Percentiles rank a stretch among this genome's conserved stretches.
These are phyloP conservation scores for Dendronephthya gigantea DNA, from an alignment of 64 coral and sea anemone species.

Conservation along the genomic window DNA sequence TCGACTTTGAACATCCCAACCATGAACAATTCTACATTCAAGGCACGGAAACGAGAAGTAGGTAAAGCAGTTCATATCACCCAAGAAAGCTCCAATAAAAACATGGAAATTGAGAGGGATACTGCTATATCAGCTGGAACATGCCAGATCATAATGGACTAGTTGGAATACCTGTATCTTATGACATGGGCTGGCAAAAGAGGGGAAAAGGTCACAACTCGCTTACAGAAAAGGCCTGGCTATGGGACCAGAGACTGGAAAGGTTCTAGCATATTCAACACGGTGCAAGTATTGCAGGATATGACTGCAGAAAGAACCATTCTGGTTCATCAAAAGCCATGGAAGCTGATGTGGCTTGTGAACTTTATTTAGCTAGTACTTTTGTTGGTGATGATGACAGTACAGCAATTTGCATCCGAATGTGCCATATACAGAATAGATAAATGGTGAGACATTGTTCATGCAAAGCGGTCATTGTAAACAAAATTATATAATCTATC, in stretches of 20 bases:
- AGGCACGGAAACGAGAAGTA: conserved; percentile 21
- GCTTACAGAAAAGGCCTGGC: conserved; percentile 30
- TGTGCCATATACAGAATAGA: conserved; percentile 12
- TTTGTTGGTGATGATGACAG: conserved; percentile 70
- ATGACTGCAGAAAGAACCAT: conserved; percentile 67
- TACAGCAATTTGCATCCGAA: conserved; percentile 39
- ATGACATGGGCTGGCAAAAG: conserved; percentile 28
- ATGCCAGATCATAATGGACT: background rate
- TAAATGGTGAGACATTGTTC: conserved; percentile 26
- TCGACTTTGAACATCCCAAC: conserved; percentile 16
- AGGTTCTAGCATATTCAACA: conserved; percentile 46
- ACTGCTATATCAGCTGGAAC: background rate
- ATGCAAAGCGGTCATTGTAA: conserved; percentile 24
- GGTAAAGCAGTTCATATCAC: conserved; percentile 6
- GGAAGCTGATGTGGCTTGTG: conserved; percentile 28
- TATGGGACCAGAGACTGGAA: conserved; percentile 43
- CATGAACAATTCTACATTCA: conserved; percentile 19
- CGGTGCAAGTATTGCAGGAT: conserved; percentile 27
- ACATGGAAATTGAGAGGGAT: background rate
- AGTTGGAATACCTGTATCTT: conserved; percentile 2
- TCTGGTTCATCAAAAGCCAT: conserved; percentile 56
- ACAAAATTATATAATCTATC: conserved; percentile 28
- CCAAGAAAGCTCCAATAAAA: background rate
- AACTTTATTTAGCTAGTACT: conserved; percentile 32
- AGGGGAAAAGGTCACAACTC: conserved; percentile 31